Percentiles rank a stretch among this genome's conserved stretches.
Evolutionary conservation across 2,888 invertebrate genomes (phyloP).

Genomic region (Prionchulus punctatus): DNA sequence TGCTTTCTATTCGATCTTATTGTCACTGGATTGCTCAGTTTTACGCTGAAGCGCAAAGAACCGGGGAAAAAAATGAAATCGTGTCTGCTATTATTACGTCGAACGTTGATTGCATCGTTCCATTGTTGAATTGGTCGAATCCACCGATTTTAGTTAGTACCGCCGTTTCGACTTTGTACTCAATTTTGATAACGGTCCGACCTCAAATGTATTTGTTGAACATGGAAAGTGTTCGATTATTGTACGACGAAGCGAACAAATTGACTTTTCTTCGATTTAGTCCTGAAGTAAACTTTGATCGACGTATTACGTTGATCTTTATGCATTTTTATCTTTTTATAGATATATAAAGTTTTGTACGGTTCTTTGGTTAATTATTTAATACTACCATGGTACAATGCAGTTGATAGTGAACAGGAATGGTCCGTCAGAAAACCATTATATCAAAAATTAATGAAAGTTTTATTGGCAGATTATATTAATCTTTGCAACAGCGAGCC

Average conservation of each 20-base stretch:
- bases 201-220: not conserved
- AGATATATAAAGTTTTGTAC: not conserved
- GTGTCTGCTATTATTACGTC: constrained; percentile 5
- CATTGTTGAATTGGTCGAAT: not conserved
- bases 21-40: constrained; percentile 6
- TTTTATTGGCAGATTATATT: not conserved
- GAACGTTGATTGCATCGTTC: not conserved
- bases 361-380: not conserved
- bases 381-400: constrained; percentile 1
- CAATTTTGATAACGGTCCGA: not conserved
- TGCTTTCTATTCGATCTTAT: constrained; percentile 1
- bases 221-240: not conserved
- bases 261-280: not conserved
- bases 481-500: not conserved
- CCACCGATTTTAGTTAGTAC: not conserved
- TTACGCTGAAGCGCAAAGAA: constrained; percentile 8
- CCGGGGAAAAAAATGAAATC: constrained; percentile 3
- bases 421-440: not conserved
- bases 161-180: not conserved
- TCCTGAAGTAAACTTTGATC: not conserved
- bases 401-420: constrained; percentile 3
- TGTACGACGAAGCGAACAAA: not conserved
- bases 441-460: not conserved
- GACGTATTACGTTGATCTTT: not conserved
- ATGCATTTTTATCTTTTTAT: not conserved